phyloP scores from a whole-genome alignment of 2,797 vertebrate genomes.

The Spinus olivaceus region DNA sequence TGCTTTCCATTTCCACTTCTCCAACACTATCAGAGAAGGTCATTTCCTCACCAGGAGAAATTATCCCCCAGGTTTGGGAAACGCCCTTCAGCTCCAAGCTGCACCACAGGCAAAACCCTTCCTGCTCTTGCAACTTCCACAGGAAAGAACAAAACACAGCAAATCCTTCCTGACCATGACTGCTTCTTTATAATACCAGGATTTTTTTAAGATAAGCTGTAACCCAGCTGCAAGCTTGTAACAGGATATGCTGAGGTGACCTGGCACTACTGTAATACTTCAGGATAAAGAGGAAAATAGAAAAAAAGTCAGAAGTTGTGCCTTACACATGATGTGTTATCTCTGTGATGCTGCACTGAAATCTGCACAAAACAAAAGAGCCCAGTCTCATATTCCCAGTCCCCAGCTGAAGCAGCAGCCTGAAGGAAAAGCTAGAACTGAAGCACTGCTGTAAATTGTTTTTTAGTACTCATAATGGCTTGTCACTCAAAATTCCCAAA shows the following conservation, averaged over 20 bases:
- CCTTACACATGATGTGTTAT: background rate
- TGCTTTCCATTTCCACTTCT: background rate
- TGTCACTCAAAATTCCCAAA: conserved; percentile 35
- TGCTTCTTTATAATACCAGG: background rate
- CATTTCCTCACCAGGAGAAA: background rate
- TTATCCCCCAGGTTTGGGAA: background rate
- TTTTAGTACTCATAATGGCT: conserved; percentile 36
- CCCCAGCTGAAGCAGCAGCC: conserved; percentile 12
- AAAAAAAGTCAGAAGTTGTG: background rate
- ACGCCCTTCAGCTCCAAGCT: background rate
- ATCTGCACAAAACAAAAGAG: conserved; percentile 39
- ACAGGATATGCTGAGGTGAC: background rate
- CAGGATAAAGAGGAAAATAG: background rate
- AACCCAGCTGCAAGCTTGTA: background rate
- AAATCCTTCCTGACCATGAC: background rate
- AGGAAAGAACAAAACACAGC: background rate
- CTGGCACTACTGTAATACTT: background rate
- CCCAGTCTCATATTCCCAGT: conserved; percentile 7
- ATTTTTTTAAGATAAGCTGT: background rate
- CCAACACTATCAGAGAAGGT: background rate
- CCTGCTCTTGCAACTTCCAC: background rate
- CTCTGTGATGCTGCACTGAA: background rate
- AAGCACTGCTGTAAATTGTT: conserved; percentile 48
- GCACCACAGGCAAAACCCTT: background rate
- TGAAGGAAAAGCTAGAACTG: conserved; percentile 35